A percentile compares a stretch with the other conserved stretches of the same genome.
Evolutionary conservation across 2,113 vertebrate species (phyloP).

Genomic region (Cervus canadensis): DNA sequence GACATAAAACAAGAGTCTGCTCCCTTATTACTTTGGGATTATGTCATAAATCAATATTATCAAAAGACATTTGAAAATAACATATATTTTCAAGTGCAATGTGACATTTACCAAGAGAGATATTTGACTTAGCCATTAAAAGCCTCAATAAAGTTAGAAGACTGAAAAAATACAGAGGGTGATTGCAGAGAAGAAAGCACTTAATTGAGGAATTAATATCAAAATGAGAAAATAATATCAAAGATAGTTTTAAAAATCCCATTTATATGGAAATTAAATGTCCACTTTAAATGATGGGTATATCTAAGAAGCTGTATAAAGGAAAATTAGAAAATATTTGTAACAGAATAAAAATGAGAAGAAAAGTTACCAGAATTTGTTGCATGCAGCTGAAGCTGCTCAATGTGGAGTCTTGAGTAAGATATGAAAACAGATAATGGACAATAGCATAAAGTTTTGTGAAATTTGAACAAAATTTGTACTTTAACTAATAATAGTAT

Average conservation of each 20-base stretch:
- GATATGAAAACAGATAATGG: neutral
- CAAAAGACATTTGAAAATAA: neutral
- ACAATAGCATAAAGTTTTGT: neutral
- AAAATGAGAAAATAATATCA: neutral
- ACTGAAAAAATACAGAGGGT: neutral
- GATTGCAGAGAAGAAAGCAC: neutral
- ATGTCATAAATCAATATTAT: neutral
- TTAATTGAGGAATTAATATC: neutral
- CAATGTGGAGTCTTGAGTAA: neutral
- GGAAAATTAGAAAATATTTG: neutral
- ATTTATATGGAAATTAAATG: neutral
- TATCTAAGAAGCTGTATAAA: neutral
- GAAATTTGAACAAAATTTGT: neutral
- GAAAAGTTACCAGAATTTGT: neutral
- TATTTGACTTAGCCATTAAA: neutral
- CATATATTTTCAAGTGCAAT: neutral
- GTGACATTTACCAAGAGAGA: neutral
- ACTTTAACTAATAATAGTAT: neutral
- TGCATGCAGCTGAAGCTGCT: neutral
- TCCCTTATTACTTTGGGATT: neutral
- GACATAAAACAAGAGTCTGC: neutral
- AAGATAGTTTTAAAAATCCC: neutral
- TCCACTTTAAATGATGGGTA: neutral
- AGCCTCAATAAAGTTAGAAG: neutral
- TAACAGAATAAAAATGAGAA: neutral